These are phyloP conservation scores for Conus betulinus DNA, from an alignment of 1,140 invertebrate genomes.

Conservation along the genomic window DNA sequence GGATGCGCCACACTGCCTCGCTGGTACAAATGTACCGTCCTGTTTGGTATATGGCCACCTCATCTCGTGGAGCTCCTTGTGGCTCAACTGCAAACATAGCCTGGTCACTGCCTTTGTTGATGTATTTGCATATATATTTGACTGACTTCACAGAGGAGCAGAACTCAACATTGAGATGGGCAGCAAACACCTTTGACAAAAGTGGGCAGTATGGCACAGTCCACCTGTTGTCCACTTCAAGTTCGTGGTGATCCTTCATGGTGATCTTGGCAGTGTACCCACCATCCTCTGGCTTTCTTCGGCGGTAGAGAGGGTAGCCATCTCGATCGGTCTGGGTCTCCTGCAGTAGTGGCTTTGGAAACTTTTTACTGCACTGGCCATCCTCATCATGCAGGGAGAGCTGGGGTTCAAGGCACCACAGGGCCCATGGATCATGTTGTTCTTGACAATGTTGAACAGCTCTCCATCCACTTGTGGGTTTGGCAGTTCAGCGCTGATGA, in stretches of 20 bases:
- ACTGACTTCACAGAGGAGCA: conserved; percentile 48
- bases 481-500: conserved; percentile 12
- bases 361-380: conserved; percentile 8
- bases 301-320: conserved; percentile 73
- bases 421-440: conserved; percentile 58
- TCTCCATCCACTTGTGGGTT: conserved; percentile 20
- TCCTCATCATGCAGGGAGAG: conserved; percentile 61
- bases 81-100: conserved; percentile 33
- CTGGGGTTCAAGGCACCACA: conserved; percentile 51
- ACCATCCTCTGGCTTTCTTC: conserved; percentile 47
- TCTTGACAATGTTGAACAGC: conserved; percentile 44
- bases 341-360: background rate
- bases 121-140: conserved; percentile 54
- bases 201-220: conserved; percentile 52
- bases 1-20: conserved; percentile 65
- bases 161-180: conserved; percentile 55
- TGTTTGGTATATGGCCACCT: conserved; percentile 16
- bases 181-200: conserved; percentile 35
- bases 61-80: conserved; percentile 35
- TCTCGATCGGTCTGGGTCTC: conserved; percentile 61
- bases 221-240: conserved; percentile 50
- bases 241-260: conserved; percentile 19
- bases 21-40: conserved; percentile 62
- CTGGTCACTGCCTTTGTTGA: conserved; percentile 41
- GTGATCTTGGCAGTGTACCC: background rate